Percentiles rank a stretch among this genome's conserved stretches.
These are phyloP conservation scores for Melitaea cinxia DNA, from an alignment of 1,140 invertebrate genomes.

Conservation along the genomic window DNA sequence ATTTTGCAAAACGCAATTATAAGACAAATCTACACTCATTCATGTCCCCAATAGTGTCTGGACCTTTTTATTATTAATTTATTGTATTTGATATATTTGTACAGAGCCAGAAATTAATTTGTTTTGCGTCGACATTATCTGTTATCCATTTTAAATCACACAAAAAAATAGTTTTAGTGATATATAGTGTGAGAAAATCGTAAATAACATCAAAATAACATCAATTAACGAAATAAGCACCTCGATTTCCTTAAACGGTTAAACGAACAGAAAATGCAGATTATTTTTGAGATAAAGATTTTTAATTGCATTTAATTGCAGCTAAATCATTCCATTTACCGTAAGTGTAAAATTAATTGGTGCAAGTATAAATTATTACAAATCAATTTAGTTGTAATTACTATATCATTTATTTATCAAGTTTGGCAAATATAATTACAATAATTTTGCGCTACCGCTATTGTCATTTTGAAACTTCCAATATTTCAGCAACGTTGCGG, in stretches of 20 bases:
- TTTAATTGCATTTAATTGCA: constrained; percentile 8
- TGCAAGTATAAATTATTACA: not conserved
- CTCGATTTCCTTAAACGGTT: constrained; percentile 9
- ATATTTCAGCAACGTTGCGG: too few relatives aligned
- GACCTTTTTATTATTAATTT: too few relatives aligned
- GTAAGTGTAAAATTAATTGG: constrained; percentile 1
- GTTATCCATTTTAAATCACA: too few relatives aligned
- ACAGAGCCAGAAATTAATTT: too few relatives aligned
- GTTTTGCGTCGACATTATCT: too few relatives aligned
- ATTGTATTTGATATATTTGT: too few relatives aligned
- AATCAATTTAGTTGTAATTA: not conserved
- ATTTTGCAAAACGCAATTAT: too few relatives aligned
- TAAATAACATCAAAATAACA: constrained; percentile 8
- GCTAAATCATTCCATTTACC: too few relatives aligned
- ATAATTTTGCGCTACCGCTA: too few relatives aligned
- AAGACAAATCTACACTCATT: too few relatives aligned
- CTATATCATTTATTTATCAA: not conserved
- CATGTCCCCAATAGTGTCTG: too few relatives aligned
- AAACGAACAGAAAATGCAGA: constrained; percentile 6
- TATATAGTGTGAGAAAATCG: constrained; percentile 11
- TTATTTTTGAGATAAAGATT: constrained; percentile 10
- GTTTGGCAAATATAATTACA: not conserved
- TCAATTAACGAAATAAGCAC: not conserved
- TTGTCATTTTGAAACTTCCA: too few relatives aligned
- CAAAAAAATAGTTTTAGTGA: not conserved